Base-by-base conservation (phyloP, 2,113 vertebrate species). In the Equus quagga region DNA sequence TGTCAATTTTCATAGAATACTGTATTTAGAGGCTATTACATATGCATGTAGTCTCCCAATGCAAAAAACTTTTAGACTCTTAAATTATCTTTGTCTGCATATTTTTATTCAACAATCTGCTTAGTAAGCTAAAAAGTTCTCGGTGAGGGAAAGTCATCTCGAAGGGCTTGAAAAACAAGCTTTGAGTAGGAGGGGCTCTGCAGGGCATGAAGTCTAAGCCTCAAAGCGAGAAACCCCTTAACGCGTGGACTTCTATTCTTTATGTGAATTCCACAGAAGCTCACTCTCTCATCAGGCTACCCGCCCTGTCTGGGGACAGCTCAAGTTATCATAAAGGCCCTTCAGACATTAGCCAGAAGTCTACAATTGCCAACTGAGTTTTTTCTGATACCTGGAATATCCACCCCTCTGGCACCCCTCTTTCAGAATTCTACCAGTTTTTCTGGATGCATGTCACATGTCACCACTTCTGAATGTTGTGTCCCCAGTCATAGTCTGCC, bases 161-260 rank as follows among this genome's bases (percentile, higher is more conserved):
- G 24, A 80, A 73, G n/a, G 19, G 14, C 56, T n/a, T 92, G n/a
- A 91, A 89, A 96, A 94, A 60, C 28, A 87, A 94, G 49, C 87
- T 70, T 56, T 33, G 12, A 91, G 5, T 62, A 31, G 82, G 58
- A 94, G 21, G 10, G 41, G 44, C 9, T 60, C 15, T 18, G 14
- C 1, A 26, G 26, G 28, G 1, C 7, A 60, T 28, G 33, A 89
- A 49, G 36, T 54, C 41, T 46, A 78, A 75, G 56, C 15, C 69
- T 75, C 70, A 60, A 18, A 56, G 49, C 6, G 1, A 75, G n/a
- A 82, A 26, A 0, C 69, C 17, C 26, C n/a, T 24, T 73, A 36
- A 51, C 12, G 7, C 0, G 11, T 12, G 51, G 36, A 2, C 46
- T 65, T 91, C 76, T 49, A 0, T 28, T 67, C 15, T 60, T 36